Percentiles rank a stretch among this genome's conserved stretches.
phyloP scores from a whole-genome alignment of 1,140 invertebrate species.

The Heliconius himera region DNA sequence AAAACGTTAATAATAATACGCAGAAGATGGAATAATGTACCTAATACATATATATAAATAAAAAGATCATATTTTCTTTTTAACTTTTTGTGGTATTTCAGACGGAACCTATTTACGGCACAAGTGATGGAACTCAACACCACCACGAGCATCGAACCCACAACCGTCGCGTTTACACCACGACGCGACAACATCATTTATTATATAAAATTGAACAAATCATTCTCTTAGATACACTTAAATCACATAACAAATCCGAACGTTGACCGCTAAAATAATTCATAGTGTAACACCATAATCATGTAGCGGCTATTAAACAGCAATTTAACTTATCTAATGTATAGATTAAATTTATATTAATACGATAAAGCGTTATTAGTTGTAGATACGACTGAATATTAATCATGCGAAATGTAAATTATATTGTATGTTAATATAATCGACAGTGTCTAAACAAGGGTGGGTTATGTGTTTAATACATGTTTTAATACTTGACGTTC shows the following conservation, averaged over 20 bases:
- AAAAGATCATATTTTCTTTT: no score
- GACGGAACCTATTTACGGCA: not conserved
- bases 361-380: conserved; percentile 29
- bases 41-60: no score
- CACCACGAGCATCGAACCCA: not conserved
- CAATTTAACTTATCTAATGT: conserved; percentile 25
- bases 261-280: conserved; percentile 19
- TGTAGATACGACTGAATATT: conserved; percentile 24
- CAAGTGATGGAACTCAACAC: not conserved
- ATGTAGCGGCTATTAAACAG: conserved; percentile 7
- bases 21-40: no score
- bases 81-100: no score
- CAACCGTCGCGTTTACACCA: not conserved
- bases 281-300: conserved; percentile 10
- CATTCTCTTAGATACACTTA: not conserved
- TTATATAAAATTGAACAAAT: not conserved
- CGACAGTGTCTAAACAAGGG: conserved; percentile 10
- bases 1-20: no score
- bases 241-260: not conserved
- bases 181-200: not conserved
- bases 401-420: conserved; percentile 18
- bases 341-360: conserved; percentile 31
- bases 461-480: not conserved
- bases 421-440: conserved; percentile 9
- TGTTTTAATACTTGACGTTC: not conserved